phyloP scores from a whole-genome alignment of 2,797 vertebrate genomes.

The Anolis apletophallus region DNA sequence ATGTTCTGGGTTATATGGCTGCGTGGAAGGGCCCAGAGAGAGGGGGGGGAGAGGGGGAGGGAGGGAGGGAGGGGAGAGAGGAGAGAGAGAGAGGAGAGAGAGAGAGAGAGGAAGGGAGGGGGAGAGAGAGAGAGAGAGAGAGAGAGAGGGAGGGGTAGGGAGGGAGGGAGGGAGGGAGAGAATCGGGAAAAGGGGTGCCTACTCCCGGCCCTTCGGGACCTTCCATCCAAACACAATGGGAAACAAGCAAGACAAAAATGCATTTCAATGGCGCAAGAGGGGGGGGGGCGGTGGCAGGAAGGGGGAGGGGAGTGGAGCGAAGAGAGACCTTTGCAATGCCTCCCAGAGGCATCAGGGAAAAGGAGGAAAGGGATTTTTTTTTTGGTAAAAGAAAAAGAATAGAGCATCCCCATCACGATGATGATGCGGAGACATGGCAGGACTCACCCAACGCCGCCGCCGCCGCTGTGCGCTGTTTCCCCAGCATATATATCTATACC shows the following conservation, averaged over 20 bases:
- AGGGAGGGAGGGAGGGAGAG: not conserved
- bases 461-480: constrained; percentile 71
- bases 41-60: not conserved
- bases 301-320: not conserved
- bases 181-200: not conserved
- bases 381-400: no score
- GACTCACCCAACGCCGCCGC: constrained; percentile 79
- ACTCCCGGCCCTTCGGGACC: not conserved
- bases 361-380: not conserved
- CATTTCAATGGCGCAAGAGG: no score
- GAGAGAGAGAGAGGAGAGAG: not conserved
- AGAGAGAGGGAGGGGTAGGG: not conserved
- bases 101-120: constrained; percentile 6
- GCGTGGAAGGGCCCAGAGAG: no score
- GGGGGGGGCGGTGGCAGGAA: constrained; percentile 39
- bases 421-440: not conserved
- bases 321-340: constrained; percentile 17
- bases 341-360: not conserved
- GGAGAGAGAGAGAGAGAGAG: not conserved
- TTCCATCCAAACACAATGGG: not conserved
- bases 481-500: constrained; percentile 65
- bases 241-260: not conserved
- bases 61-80: not conserved
- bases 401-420: no score
- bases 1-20: no score